Conservation (phyloP, 2,888 invertebrate genomes). For the Chironomus tentans region DNA sequence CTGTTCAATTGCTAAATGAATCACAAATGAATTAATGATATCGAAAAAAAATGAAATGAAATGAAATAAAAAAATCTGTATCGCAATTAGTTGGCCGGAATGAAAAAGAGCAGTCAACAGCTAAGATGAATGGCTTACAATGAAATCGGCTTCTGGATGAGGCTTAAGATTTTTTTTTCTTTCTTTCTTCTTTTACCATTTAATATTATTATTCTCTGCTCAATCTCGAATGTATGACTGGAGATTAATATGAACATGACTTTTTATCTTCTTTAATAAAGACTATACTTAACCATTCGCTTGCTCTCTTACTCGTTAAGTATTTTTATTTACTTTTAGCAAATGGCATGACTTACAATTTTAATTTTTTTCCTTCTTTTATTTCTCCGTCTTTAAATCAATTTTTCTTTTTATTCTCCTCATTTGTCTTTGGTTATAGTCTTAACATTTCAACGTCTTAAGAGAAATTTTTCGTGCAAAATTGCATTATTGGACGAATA, state of each 20-base stretch:
- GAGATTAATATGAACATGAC: slow-evolving; percentile 6
- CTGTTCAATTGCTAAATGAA: not conserved
- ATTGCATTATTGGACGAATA: too few species aligned
- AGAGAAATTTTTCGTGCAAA: too few species aligned
- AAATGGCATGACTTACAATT: not conserved
- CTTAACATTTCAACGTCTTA: not conserved
- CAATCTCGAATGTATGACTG: not conserved
- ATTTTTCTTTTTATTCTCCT: not conserved
- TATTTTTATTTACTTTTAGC: too few species aligned
- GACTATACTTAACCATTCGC: too few species aligned
- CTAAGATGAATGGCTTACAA: not conserved
- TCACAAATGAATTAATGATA: not conserved
- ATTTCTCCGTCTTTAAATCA: not conserved
- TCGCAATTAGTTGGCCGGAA: not conserved
- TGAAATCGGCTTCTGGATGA: not conserved
- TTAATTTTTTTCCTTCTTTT: not conserved
- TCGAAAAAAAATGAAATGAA: too few species aligned
- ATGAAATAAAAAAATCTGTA: not conserved
- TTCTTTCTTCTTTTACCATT: not conserved
- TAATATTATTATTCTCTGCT: not conserved
- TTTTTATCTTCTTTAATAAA: not conserved
- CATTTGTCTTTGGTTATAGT: not conserved
- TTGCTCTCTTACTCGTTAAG: too few species aligned
- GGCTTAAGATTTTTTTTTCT: not conserved
- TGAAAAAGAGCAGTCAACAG: not conserved